A percentile compares a stretch with the other conserved stretches of the same genome.
Conservation (phyloP, 2,797 vertebrate genomes). For the Chlorospingus flavigularis region DNA sequence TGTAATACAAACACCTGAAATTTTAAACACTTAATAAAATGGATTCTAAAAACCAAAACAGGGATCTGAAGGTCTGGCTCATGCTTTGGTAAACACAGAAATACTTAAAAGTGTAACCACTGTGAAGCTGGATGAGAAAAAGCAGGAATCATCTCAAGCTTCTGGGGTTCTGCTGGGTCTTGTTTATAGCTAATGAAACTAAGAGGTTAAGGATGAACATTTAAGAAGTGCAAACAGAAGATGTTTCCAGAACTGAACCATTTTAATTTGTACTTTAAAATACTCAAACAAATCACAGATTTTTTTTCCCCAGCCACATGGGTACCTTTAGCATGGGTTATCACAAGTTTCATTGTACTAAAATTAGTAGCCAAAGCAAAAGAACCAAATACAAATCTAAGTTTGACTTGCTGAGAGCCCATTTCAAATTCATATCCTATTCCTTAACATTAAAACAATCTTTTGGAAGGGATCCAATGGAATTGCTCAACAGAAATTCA, state of each 20-base stretch:
- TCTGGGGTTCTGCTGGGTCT: not conserved
- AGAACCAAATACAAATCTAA: slow-evolving; percentile 3
- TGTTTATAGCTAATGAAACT: not conserved
- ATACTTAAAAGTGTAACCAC: not conserved
- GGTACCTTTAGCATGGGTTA: not conserved
- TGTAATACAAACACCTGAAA: not conserved
- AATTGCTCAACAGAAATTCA: slow-evolving; percentile 17
- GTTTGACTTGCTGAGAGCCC: not conserved
- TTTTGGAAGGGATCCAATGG: slow-evolving; percentile 46
- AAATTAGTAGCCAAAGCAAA: slow-evolving; percentile 54
- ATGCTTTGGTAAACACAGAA: not conserved
- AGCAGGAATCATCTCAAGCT: not conserved
- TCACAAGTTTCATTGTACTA: slow-evolving; percentile 47
- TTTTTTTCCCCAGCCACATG: not conserved
- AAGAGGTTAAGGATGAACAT: not conserved
- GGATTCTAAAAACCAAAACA: not conserved
- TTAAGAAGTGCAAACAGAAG: not conserved
- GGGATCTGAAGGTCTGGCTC: slow-evolving; percentile 7
- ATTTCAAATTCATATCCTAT: slow-evolving; percentile 24
- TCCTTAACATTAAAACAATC: slow-evolving; percentile 44
- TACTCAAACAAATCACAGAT: not conserved
- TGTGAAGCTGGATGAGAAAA: not conserved
- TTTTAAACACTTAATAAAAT: slow-evolving; percentile 7
- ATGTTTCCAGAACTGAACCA: not conserved
- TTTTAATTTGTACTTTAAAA: not conserved